phyloP scores from a whole-genome alignment of 37 sponge, comb jelly and placozoan genomes.

The Bolinopsis microptera region DNA sequence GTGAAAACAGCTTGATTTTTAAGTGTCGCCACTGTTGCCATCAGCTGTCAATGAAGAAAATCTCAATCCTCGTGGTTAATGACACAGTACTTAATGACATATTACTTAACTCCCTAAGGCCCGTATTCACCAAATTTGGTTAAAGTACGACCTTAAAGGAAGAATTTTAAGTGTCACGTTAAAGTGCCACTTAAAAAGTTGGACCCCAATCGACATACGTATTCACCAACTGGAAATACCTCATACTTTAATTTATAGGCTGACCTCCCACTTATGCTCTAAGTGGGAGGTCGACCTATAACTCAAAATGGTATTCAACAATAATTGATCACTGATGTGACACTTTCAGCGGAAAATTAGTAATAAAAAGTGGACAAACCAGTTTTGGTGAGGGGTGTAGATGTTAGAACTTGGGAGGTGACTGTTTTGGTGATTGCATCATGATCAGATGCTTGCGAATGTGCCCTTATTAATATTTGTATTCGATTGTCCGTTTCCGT shows the following conservation, averaged over 20 bases:
- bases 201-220: background rate
- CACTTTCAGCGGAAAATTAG: background rate
- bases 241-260: background rate
- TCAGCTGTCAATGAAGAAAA: too few species aligned
- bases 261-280: background rate
- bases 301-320: background rate
- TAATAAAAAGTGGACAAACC: background rate
- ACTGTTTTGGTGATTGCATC: background rate
- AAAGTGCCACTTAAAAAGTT: background rate
- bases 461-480: too few species aligned
- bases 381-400: background rate
- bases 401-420: background rate
- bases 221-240: conserved; percentile 9
- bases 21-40: too few species aligned
- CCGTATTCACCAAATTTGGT: conserved; percentile 18
- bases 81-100: too few species aligned
- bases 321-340: background rate
- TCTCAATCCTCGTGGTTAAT: too few species aligned
- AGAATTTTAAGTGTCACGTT: background rate
- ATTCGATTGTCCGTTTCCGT: too few species aligned
- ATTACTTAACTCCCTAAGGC: background rate
- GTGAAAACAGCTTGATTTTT: too few species aligned
- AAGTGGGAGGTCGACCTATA: background rate
- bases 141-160: conserved; percentile 15
- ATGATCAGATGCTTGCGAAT: too few species aligned